Evolutionary conservation across 2,888 invertebrate genomes (phyloP).

Genomic region (Pyrochroa serraticornis): DNA sequence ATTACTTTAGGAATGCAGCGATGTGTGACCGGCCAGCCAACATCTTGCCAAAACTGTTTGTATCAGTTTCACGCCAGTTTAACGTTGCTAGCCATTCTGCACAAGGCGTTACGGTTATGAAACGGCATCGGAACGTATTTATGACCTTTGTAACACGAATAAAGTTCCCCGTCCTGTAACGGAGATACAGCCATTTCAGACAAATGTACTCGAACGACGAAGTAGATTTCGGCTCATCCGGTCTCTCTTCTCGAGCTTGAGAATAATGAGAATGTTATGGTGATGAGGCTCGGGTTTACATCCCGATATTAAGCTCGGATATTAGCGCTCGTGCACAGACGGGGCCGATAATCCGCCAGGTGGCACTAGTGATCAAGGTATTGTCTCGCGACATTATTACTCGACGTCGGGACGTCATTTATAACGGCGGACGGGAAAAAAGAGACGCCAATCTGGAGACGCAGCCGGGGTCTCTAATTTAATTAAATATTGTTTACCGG

Average conservation of each 20-base stretch:
- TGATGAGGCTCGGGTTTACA: slow-evolving; percentile 55
- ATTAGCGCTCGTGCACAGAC: slow-evolving; percentile 47
- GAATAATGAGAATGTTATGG: slow-evolving; percentile 59
- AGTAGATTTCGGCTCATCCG: slow-evolving; percentile 48
- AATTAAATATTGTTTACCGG: background rate
- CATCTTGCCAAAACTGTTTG: slow-evolving; percentile 38
- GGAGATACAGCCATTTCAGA: slow-evolving; percentile 49
- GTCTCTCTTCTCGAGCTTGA: slow-evolving; percentile 42
- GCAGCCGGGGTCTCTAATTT: background rate
- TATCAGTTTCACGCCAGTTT: slow-evolving; percentile 44
- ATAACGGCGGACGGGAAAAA: background rate
- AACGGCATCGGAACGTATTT: slow-evolving; percentile 45
- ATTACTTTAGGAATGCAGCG: no score
- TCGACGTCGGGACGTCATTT: slow-evolving; percentile 25
- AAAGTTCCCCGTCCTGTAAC: slow-evolving; percentile 46
- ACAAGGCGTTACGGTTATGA: slow-evolving; percentile 34
- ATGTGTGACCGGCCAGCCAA: background rate
- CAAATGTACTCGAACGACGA: slow-evolving; percentile 46
- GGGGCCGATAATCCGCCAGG: slow-evolving; percentile 47
- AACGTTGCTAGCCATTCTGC: slow-evolving; percentile 20
- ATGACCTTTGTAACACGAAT: slow-evolving; percentile 45
- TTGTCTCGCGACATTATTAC: slow-evolving; percentile 37
- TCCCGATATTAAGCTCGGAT: slow-evolving; percentile 53
- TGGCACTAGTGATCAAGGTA: slow-evolving; percentile 38
- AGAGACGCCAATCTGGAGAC: background rate